Evolutionary conservation across 1,140 invertebrate genomes (phyloP).

Genomic region (Bombus difficillimus): DNA sequence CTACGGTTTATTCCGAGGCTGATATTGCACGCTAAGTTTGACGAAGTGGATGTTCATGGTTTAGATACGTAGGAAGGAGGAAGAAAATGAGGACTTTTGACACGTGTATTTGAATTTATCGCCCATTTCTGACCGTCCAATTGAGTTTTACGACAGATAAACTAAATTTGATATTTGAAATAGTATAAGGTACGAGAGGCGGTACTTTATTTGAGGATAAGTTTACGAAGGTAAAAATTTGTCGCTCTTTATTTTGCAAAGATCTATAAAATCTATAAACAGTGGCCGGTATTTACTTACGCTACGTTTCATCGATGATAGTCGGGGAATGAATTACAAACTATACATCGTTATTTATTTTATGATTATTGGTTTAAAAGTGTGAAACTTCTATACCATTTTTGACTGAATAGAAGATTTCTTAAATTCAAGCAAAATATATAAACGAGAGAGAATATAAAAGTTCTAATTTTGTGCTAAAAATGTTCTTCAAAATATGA

Average conservation of each 20-base stretch:
- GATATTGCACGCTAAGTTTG: not conserved
- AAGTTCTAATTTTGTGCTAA: not conserved
- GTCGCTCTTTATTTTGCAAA: not conserved
- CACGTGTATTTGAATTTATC: not conserved
- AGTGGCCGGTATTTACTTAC: no score
- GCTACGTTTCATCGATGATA: no score
- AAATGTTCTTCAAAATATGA: not conserved
- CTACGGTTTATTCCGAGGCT: not conserved
- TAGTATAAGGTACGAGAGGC: no score
- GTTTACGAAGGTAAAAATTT: not conserved
- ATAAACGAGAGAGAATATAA: no score
- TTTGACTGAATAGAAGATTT: no score
- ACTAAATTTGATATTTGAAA: not conserved
- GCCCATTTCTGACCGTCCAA: not conserved
- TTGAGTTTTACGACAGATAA: not conserved
- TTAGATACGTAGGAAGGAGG: not conserved
- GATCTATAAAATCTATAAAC: not conserved
- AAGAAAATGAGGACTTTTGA: no score
- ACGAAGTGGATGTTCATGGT: not conserved
- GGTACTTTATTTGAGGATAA: not conserved
- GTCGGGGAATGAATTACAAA: no score
- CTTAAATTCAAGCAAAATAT: no score
- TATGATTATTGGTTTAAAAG: no score
- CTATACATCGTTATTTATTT: no score
- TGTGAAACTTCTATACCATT: no score